These are phyloP conservation scores for Drosophila grimshawi DNA, from an alignment of 1,140 invertebrate genomes.

Conservation along the genomic window DNA sequence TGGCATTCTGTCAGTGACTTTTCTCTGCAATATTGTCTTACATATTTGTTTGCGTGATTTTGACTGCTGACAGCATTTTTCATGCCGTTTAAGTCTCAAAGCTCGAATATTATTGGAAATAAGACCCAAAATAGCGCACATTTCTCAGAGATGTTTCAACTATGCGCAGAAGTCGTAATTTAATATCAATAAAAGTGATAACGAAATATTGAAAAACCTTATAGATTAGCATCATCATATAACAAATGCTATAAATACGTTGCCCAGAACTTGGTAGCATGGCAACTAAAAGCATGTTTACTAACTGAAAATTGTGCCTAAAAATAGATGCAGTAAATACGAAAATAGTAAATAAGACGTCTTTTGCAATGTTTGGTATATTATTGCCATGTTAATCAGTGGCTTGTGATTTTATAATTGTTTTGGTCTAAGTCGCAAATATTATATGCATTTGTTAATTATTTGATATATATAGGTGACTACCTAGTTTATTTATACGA, in stretches of 20 bases:
- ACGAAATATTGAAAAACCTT: no score
- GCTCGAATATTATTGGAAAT: not conserved
- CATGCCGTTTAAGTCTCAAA: not conserved
- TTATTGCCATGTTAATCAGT: not conserved
- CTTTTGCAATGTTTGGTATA: not conserved
- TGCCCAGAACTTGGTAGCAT: not conserved
- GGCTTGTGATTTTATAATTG: not conserved
- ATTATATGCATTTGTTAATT: not conserved
- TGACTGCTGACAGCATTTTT: conserved; percentile 5
- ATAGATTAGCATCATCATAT: no score
- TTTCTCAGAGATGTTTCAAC: no score
- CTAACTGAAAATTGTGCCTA: no score
- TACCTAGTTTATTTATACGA: not conserved
- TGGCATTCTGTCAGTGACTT: not conserved
- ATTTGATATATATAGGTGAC: not conserved
- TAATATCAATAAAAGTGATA: no score
- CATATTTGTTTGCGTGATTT: not conserved
- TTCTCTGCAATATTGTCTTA: conserved; percentile 16
- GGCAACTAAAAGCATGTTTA: not conserved
- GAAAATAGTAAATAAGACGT: no score
- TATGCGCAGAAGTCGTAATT: no score
- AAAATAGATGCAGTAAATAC: no score
- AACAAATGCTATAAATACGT: no score
- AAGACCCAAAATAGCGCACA: no score
- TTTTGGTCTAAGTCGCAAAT: not conserved